These are phyloP conservation scores for Natator depressus DNA, from an alignment of 2,113 vertebrate genomes.

Conservation along the genomic window DNA sequence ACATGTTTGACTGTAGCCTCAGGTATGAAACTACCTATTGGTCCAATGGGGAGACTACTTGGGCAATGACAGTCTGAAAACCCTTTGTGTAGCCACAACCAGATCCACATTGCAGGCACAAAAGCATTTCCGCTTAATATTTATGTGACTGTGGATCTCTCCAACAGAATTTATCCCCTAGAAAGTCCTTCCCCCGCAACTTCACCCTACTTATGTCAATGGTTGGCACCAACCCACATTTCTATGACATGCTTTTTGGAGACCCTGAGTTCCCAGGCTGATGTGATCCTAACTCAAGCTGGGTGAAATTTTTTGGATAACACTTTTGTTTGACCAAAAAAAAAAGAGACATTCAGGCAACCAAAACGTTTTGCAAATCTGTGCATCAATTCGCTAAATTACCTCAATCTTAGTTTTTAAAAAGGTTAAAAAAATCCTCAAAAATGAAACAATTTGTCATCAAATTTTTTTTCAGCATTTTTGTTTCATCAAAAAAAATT, in stretches of 20 bases:
- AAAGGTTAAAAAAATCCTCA: neutral
- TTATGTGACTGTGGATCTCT: neutral
- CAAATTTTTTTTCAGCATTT: neutral
- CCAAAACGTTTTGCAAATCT: neutral
- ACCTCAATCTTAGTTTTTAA: neutral
- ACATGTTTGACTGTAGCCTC: rapidly evolving
- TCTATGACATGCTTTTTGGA: neutral
- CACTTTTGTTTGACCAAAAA: neutral
- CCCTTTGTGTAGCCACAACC: rapidly evolving
- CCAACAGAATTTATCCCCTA: rapidly evolving
- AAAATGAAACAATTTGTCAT: neutral
- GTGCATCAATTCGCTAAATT: neutral
- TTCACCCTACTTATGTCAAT: neutral
- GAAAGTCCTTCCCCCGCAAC: neutral
- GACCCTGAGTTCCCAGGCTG: neutral
- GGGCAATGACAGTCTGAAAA: neutral
- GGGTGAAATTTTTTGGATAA: neutral
- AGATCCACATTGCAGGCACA: neutral
- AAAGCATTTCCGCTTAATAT: neutral
- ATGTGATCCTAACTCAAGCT: neutral
- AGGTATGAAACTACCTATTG: rapidly evolving
- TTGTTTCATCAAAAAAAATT: neutral
- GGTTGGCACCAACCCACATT: rapidly evolving
- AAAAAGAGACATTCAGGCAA: neutral
- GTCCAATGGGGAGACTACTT: neutral